These are phyloP conservation scores for Cottoperca gobio DNA, from an alignment of 2,797 vertebrate genomes.

Conservation along the genomic window DNA sequence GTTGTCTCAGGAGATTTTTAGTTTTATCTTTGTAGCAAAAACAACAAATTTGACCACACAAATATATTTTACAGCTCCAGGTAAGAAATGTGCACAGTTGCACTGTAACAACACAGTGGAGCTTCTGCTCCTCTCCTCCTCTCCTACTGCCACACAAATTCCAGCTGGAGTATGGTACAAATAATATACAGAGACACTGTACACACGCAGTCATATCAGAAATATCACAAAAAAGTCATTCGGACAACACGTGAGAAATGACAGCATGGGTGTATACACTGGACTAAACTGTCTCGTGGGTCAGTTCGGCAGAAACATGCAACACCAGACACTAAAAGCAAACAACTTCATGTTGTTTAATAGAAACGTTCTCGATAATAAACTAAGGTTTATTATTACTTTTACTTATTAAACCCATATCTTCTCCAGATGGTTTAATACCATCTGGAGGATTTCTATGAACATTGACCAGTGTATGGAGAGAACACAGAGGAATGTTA, in stretches of 20 bases:
- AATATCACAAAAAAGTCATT: conserved; percentile 46
- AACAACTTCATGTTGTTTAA: conserved; percentile 31
- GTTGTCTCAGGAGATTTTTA: conserved; percentile 54
- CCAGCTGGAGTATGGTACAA: conserved; percentile 49
- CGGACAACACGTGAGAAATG: conserved; percentile 39
- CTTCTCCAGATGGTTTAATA: background rate
- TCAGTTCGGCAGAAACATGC: conserved; percentile 56
- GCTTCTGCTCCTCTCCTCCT: conserved; percentile 26
- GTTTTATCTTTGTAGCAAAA: conserved; percentile 78
- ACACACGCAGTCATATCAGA: conserved; percentile 47
- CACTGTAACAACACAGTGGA: conserved; percentile 73
- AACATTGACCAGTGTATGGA: background rate
- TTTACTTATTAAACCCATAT: conserved; percentile 23
- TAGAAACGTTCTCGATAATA: conserved; percentile 17
- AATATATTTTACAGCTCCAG: conserved; percentile 82
- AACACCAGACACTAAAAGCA: conserved; percentile 46
- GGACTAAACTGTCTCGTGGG: conserved; percentile 35
- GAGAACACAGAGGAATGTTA: background rate
- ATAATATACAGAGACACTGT: conserved; percentile 63
- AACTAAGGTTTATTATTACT: conserved; percentile 2
- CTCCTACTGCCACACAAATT: conserved; percentile 23
- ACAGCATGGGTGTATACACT: conserved; percentile 34
- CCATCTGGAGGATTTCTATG: background rate
- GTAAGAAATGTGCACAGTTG: conserved; percentile 76
- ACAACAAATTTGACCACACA: conserved; percentile 82